Percentiles rank a stretch among this genome's conserved stretches.
phyloP scores from a whole-genome alignment of 2,888 invertebrate genomes.

The Euplexia lucipara region DNA sequence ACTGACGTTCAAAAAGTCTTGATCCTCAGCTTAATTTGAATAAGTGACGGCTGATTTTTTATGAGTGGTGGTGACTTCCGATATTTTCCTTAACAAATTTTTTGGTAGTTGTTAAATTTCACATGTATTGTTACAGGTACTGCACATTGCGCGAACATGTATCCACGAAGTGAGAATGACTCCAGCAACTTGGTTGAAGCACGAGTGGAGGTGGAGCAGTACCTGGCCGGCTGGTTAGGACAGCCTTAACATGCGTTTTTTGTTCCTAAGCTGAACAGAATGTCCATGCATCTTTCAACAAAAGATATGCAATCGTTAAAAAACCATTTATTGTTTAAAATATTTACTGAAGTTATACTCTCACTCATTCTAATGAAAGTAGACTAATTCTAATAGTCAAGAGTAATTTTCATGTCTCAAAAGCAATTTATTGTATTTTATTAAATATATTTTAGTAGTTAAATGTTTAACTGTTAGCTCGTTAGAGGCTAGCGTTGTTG shows the following conservation, averaged over 20 bases:
- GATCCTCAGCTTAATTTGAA: too few relatives aligned
- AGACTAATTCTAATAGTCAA: conserved; percentile 8
- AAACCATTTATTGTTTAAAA: conserved; percentile 32
- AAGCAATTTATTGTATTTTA: not conserved
- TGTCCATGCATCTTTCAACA: conserved; percentile 34
- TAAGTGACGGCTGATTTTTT: too few relatives aligned
- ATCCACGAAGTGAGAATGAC: conserved; percentile 93
- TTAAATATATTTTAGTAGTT: conserved; percentile 9
- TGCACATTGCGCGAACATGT: conserved; percentile 99
- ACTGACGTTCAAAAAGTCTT: too few relatives aligned
- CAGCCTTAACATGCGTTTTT: conserved; percentile 56
- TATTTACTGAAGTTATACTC: conserved; percentile 31
- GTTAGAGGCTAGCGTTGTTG: not conserved
- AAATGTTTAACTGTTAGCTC: not conserved
- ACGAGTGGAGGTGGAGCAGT: conserved; percentile 91
- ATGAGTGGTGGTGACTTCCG: too few relatives aligned
- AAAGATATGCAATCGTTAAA: conserved; percentile 32
- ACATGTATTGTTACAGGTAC: conserved; percentile 92
- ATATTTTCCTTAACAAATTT: too few relatives aligned
- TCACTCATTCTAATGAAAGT: conserved; percentile 19
- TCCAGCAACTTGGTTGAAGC: conserved; percentile 93
- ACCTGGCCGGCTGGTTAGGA: conserved; percentile 90
- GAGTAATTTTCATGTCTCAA: conserved; percentile 7
- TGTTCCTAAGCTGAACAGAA: conserved; percentile 44
- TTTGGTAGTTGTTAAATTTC: not conserved